These are phyloP conservation scores for Neoascia interrupta DNA, from an alignment of 2,888 invertebrate genomes.

Conservation along the genomic window DNA sequence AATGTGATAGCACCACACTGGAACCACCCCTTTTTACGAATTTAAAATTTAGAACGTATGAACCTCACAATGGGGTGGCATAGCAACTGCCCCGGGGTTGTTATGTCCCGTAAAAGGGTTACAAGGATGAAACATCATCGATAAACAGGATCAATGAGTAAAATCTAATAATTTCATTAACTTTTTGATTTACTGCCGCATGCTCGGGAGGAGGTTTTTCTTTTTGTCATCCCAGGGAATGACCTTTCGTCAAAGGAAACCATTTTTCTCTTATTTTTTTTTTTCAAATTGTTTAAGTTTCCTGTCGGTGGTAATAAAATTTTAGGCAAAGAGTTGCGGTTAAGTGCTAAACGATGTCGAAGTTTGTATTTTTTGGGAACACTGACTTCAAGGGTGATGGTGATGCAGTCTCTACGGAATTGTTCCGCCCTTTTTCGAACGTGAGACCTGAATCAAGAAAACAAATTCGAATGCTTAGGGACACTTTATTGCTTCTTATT, in stretches of 20 bases:
- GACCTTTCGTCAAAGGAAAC: constrained; percentile 22
- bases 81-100: constrained; percentile 15
- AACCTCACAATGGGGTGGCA: constrained; percentile 15
- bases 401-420: not conserved
- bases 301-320: constrained; percentile 30
- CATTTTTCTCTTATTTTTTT: too few species aligned
- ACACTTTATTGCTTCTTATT: not conserved
- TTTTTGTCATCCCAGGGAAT: constrained; percentile 1
- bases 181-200: constrained; percentile 54
- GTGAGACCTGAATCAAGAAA: too few species aligned
- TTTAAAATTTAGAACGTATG: constrained; percentile 3
- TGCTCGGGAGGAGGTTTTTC: constrained; percentile 17
- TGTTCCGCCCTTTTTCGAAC: too few species aligned
- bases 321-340: constrained; percentile 48
- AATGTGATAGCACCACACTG: constrained; percentile 47
- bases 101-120: constrained; percentile 52
- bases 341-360: constrained; percentile 62
- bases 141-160: constrained; percentile 51
- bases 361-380: constrained; percentile 9
- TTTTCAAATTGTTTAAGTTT: constrained; percentile 7
- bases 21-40: constrained; percentile 48
- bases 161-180: constrained; percentile 60
- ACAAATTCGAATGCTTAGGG: not conserved
- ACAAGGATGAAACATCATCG: constrained; percentile 19
- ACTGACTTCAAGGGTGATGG: not conserved